Conservation (phyloP, 2,888 invertebrate species). For the Autographa gamma region DNA sequence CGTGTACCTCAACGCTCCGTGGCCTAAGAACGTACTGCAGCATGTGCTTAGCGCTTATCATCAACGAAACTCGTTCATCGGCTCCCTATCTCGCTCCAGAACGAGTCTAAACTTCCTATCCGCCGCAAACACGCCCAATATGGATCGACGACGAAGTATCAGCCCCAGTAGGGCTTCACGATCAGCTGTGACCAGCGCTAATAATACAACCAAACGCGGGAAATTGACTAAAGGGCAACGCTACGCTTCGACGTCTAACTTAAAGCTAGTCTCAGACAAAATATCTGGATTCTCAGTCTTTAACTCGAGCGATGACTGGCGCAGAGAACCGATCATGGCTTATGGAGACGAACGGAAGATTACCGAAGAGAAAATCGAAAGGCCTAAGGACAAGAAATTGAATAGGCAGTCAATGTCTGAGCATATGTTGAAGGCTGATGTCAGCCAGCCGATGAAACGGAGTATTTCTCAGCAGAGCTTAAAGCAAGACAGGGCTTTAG, state of each 20-base stretch:
- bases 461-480: slow-evolving; percentile 81
- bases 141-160: slow-evolving; percentile 75
- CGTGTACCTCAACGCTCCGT: slow-evolving; percentile 77
- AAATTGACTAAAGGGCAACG: slow-evolving; percentile 74
- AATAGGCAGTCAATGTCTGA: slow-evolving; percentile 80
- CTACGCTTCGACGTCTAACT: slow-evolving; percentile 81
- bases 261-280: slow-evolving; percentile 82
- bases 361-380: slow-evolving; percentile 65
- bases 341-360: slow-evolving; percentile 68
- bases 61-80: slow-evolving; percentile 84
- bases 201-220: slow-evolving; percentile 72
- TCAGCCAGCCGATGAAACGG: slow-evolving; percentile 64
- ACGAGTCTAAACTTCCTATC: slow-evolving; percentile 86
- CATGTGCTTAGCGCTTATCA: slow-evolving; percentile 80
- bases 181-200: slow-evolving; percentile 72
- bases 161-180: slow-evolving; percentile 74
- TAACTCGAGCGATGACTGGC: slow-evolving; percentile 68
- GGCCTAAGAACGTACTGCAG: slow-evolving; percentile 84
- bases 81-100: slow-evolving; percentile 87
- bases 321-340: slow-evolving; percentile 83
- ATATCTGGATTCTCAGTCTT: slow-evolving; percentile 84
- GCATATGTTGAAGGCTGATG: slow-evolving; percentile 66
- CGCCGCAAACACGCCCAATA: slow-evolving; percentile 73
- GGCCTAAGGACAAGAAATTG: slow-evolving; percentile 63
- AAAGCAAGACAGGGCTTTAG: slow-evolving; percentile 80